Conservation (phyloP, 64 coral and sea anemone species). For the Astreopora myriophthalma region DNA sequence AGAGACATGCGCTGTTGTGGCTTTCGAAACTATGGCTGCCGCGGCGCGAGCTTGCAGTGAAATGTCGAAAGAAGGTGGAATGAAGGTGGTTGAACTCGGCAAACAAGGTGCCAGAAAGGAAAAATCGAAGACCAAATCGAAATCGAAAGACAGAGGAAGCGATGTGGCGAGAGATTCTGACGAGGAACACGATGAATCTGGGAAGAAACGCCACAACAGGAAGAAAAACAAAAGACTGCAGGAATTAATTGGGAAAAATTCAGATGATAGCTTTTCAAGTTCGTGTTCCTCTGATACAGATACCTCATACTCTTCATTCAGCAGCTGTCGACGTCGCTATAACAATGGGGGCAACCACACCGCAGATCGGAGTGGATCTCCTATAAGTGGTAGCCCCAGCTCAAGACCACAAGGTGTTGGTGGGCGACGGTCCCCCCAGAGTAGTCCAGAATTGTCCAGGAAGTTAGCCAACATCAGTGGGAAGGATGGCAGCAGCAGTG, state of each 20-base stretch:
- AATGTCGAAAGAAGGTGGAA: slow-evolving; percentile 81
- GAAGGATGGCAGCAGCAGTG: slow-evolving; percentile 82
- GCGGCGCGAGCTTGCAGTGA: slow-evolving; percentile 91
- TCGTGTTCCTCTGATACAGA: slow-evolving; percentile 98
- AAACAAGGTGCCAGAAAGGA: slow-evolving; percentile 73
- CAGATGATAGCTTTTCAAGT: slow-evolving; percentile 78
- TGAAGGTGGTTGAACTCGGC: slow-evolving; percentile 90
- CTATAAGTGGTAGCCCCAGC: slow-evolving; percentile 48
- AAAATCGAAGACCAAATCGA: slow-evolving; percentile 71
- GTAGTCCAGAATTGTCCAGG: slow-evolving; percentile 81
- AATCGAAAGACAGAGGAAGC: slow-evolving; percentile 61
- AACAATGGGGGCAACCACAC: slow-evolving; percentile 33
- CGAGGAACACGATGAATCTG: slow-evolving; percentile 85
- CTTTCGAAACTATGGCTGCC: slow-evolving; percentile 98
- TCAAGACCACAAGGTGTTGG: slow-evolving; percentile 18
- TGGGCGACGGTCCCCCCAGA: slow-evolving; percentile 64
- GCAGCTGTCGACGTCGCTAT: slow-evolving; percentile 75
- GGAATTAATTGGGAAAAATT: slow-evolving; percentile 75
- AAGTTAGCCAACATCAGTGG: neutral
- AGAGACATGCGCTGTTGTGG: slow-evolving; percentile 87
- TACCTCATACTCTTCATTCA: slow-evolving; percentile 89
- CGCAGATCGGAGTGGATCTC: slow-evolving; percentile 57
- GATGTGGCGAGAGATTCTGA: slow-evolving; percentile 83
- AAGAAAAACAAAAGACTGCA: slow-evolving; percentile 88
- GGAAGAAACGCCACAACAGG: slow-evolving; percentile 83